Evolutionary conservation across 2,888 invertebrate genomes (phyloP), one percentile per base, ranked within the genome.

Genomic region (Metacarcinus magister): DNA sequence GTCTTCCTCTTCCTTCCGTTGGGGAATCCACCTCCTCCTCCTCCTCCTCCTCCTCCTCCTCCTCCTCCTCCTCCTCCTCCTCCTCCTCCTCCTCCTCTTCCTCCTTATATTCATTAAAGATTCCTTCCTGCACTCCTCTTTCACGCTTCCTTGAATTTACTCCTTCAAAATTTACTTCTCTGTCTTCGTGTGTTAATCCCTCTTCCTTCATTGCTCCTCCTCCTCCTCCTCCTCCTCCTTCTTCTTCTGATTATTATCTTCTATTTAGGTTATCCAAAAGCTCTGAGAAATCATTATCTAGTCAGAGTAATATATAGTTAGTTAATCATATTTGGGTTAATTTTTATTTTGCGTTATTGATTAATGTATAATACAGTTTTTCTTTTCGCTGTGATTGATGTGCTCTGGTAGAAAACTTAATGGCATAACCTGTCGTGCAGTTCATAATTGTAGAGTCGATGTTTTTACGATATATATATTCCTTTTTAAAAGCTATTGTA

Each of bases 1-100:
- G 46, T 92, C 44, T 28, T 46, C 28, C 91, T 91, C 91, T 92
- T 92, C 91, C 91, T 92, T 92, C 91, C 91, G 46, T 48, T 13
- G 3, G n/a, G 23, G 32, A 23, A 28, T 89, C 39, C 13, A 0
- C 43, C 54, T 23, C n/a, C 23, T 39, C 39, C 43, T 43, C 94
- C 39, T 87, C n/a, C 54, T 32, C 46, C 16, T 89, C 23, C n/a
- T 44, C n/a, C 39, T 39, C 39, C 32, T 48, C 87, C 32, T 87
- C 39, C 87, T 89, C 16, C 32, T 44, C 44, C 94, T 44, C 16
- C 46, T 60, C 82, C 32, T 67, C 89, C 23, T 54, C 28, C 94
- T 32, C 48, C 23, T 23, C 28, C 89, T n/a, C 39, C 19, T 23
- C 54, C 32, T 60, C 32, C 13, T 39, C 93, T 10, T n/a, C 23